Conservation (phyloP, 2,888 invertebrate species). For the Acronicta alni region DNA sequence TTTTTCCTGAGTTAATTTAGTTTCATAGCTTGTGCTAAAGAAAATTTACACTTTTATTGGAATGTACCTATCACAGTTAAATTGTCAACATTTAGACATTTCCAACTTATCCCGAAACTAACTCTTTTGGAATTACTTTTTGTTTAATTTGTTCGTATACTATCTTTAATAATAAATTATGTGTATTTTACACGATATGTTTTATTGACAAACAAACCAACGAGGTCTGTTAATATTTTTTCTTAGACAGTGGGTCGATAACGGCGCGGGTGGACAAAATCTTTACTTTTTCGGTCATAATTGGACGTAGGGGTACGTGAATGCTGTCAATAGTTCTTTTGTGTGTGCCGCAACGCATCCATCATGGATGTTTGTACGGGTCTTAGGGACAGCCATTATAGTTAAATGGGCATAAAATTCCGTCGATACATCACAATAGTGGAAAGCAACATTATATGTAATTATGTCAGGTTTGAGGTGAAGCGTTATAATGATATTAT, state of each 20-base stretch:
- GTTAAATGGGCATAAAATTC: constrained; percentile 85
- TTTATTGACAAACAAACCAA: constrained; percentile 31
- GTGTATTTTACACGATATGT: constrained; percentile 22
- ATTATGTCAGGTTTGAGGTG: constrained; percentile 77
- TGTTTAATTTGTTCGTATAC: constrained; percentile 4
- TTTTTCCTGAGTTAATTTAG: not conserved
- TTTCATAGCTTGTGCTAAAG: not conserved
- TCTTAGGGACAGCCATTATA: constrained; percentile 70
- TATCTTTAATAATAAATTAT: constrained; percentile 23
- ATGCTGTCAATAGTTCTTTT: constrained; percentile 78
- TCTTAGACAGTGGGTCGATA: constrained; percentile 60
- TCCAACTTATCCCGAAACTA: not conserved
- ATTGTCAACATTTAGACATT: not conserved
- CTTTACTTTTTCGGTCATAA: constrained; percentile 72
- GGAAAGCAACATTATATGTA: constrained; percentile 71
- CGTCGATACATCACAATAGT: constrained; percentile 76
- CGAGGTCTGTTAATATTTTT: constrained; percentile 52
- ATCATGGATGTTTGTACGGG: constrained; percentile 79
- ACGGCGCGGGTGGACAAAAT: constrained; percentile 70
- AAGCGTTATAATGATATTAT: constrained; percentile 71
- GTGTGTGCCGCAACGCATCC: constrained; percentile 79
- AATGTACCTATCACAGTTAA: too few relatives aligned
- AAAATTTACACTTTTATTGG: too few relatives aligned
- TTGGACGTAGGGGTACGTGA: constrained; percentile 70
- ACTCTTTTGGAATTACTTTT: not conserved